Percentiles rank a stretch among this genome's conserved stretches.
phyloP scores from a whole-genome alignment of 2,113 vertebrate species.

The Hippocampus abdominalis region DNA sequence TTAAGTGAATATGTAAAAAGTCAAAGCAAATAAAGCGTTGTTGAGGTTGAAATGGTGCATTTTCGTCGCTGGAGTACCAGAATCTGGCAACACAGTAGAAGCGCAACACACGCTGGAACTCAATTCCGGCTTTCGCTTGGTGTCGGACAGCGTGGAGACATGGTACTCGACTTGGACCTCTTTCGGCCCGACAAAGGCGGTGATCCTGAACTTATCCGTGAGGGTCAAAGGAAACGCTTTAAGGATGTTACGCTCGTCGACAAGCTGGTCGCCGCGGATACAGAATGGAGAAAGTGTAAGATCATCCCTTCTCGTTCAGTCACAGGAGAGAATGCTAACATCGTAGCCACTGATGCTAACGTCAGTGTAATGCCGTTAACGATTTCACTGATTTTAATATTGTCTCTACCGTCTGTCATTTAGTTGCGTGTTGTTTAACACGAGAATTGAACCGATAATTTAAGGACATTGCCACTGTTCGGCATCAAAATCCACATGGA shows the following conservation, averaged over 20 bases:
- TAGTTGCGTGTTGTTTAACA: neutral
- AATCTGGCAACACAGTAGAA: slow-evolving; percentile 28
- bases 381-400: neutral
- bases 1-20: neutral
- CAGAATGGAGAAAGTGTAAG: slow-evolving; percentile 93
- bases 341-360: slow-evolving; percentile 34
- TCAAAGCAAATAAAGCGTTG: neutral
- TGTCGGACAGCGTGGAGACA: slow-evolving; percentile 58
- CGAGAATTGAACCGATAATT: neutral
- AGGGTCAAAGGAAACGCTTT: slow-evolving; percentile 86
- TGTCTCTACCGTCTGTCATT: neutral
- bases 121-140: neutral
- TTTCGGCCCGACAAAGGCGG: slow-evolving; percentile 93
- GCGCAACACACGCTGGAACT: neutral
- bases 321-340: slow-evolving; percentile 20
- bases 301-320: neutral
- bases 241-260: slow-evolving; percentile 91
- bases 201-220: slow-evolving; percentile 81
- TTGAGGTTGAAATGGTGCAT: neutral
- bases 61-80: neutral
- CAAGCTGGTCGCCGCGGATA: slow-evolving; percentile 82
- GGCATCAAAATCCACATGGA: neutral
- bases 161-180: slow-evolving; percentile 92
- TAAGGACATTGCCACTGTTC: neutral
- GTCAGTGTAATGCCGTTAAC: neutral